Evolutionary conservation across 2,888 invertebrate genomes (phyloP).

Genomic region (Cenopis cana): DNA sequence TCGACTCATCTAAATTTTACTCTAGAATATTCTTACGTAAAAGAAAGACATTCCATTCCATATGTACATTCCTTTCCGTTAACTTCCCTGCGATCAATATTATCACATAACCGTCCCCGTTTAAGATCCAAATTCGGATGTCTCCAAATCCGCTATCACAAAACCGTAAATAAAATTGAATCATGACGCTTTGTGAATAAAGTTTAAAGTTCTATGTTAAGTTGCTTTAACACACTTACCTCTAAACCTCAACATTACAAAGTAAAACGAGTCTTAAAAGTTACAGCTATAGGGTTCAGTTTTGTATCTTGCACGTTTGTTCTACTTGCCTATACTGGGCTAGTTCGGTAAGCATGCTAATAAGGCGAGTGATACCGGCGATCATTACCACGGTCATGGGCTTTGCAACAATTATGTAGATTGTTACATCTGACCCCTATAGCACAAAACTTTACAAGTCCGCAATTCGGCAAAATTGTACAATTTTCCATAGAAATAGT

Average conservation of each 20-base stretch:
- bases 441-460: no score
- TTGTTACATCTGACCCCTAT: not conserved
- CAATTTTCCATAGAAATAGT: no score
- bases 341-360: constrained; percentile 30
- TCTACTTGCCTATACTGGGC: constrained; percentile 32
- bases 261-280: not conserved
- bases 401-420: constrained; percentile 6
- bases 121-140: not conserved
- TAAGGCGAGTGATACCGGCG: constrained; percentile 24
- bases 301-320: not conserved
- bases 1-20: no score
- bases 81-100: not conserved
- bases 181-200: not conserved
- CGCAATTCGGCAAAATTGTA: no score
- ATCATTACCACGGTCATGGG: constrained; percentile 29
- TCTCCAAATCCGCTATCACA: not conserved
- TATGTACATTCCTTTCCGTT: not conserved
- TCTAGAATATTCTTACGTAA: not conserved
- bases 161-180: constrained; percentile 5
- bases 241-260: constrained; percentile 3
- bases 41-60: not conserved
- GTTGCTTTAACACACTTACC: not conserved
- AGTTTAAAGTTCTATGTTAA: constrained; percentile 6
- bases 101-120: constrained; percentile 3
- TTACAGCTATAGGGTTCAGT: not conserved